These are phyloP conservation scores for Calypte anna DNA, from an alignment of 2,113 vertebrate genomes.

Conservation along the genomic window DNA sequence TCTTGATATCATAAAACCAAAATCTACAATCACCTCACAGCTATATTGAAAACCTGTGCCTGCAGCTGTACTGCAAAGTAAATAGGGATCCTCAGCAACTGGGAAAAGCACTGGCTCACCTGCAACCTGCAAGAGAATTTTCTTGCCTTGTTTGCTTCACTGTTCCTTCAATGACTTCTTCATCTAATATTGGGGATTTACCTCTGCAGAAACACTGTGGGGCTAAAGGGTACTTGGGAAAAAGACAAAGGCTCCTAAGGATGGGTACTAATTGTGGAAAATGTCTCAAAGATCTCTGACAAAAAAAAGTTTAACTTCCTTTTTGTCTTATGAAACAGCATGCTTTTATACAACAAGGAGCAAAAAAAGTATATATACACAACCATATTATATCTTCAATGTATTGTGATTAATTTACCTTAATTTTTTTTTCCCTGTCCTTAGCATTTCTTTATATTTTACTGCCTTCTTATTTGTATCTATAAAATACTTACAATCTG, in stretches of 20 bases:
- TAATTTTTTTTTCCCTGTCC: neutral
- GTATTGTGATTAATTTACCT: neutral
- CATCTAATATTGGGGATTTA: neutral
- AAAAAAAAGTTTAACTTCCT: neutral
- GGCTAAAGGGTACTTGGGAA: neutral
- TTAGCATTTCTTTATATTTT: neutral
- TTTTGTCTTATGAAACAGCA: neutral
- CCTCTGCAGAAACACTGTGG: neutral
- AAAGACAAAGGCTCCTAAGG: neutral
- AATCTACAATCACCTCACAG: neutral
- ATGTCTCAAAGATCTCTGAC: neutral
- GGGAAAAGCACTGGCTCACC: neutral
- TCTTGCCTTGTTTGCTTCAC: neutral
- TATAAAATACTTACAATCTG: neutral
- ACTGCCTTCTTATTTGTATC: neutral
- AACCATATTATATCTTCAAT: neutral
- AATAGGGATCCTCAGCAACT: neutral
- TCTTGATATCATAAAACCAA: neutral
- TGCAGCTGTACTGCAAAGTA: neutral
- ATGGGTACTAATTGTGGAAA: neutral
- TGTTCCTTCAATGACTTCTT: neutral
- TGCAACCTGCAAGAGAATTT: neutral
- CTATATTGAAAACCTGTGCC: neutral
- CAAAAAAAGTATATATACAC: neutral
- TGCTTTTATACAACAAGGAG: neutral